Evolutionary conservation across 2,888 invertebrate genomes (phyloP).

Genomic region (Rhagonycha lutea): DNA sequence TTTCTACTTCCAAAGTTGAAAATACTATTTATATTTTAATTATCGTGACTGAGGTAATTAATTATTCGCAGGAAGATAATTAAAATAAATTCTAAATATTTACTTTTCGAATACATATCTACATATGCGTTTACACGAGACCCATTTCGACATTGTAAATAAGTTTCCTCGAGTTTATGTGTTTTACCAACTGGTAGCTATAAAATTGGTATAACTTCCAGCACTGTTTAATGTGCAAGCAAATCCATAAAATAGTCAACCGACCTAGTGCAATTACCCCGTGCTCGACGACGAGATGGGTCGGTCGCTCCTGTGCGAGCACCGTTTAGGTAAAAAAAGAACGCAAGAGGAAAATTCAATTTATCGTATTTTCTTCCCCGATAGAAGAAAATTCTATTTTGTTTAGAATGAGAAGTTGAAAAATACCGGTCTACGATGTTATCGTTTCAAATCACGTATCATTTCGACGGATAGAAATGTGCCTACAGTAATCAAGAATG

Average conservation of each 20-base stretch:
- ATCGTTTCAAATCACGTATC: slow-evolving; percentile 44
- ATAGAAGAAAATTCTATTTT: not conserved
- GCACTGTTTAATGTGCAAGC: not conserved
- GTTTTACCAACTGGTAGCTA: not conserved
- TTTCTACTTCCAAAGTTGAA: slow-evolving; percentile 16
- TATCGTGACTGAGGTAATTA: not conserved
- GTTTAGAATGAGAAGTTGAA: not conserved
- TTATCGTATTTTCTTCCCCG: not conserved
- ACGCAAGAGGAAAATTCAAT: not conserved
- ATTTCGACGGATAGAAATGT: slow-evolving; percentile 42
- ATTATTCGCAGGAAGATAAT: not conserved
- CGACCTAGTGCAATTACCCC: not conserved
- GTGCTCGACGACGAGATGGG: not conserved
- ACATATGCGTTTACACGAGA: not conserved
- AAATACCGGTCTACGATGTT: slow-evolving; percentile 24
- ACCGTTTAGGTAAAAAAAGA: not conserved
- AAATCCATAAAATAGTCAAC: not conserved
- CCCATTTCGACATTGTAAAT: not conserved
- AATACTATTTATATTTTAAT: not conserved
- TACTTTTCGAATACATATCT: not conserved
- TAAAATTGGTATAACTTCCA: not conserved
- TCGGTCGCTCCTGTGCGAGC: too few relatives aligned
- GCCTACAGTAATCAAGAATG: slow-evolving; percentile 48
- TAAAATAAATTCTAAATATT: not conserved
- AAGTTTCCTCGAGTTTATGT: not conserved